Base-by-base conservation (phyloP, 2,113 vertebrate genomes). In the Scatophagus argus region DNA sequence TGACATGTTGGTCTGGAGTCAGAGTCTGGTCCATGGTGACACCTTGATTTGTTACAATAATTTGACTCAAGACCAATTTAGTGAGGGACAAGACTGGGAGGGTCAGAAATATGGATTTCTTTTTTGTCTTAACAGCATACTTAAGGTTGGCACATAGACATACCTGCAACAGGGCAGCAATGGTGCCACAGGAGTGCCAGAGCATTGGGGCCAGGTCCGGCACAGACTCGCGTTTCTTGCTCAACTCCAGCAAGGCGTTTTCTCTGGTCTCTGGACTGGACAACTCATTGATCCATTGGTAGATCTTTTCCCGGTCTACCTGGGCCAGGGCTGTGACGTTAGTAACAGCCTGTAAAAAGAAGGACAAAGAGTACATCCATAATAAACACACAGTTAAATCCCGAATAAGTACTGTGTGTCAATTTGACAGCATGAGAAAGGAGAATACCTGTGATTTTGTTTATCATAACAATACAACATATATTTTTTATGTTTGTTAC, bases 281-380 rank as follows among this genome's bases (percentile, higher is more conserved):
- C 56, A 99, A 88, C 89, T 99, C 98, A 36, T 99, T 99, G 91
- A 99, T 99, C 98, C 98, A 99, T 31, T 99, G 98, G 86, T 99
- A 99, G 89, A 99, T 99, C 93, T 99, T 99, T 79, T 99, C 98
- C 10, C 98, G 93, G 89, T 99, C 98, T 66, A 99, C 98, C 83
- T 99, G 98, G 49, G 97, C 97, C 93, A 99, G 93, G 2, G 97
- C 96, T 63, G 97, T 97, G 79, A 91, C 89, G 27, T 91, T 92
- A 59, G 96, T 97, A 91, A 98, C 98, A 87, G 97, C 96, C 97
- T 99, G 59, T 0, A 23, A 63, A 76, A 46, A 2, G 21, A 54
- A 12, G 3, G 12, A 43, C 10, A 47, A 13, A 60, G n/a, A n/a
- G n/a, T 9, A 5, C 17, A 27, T 16, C 21, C 9, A 39, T 32